Evolutionary conservation across 2,797 vertebrate genomes (phyloP).

Genomic region (Acipenser ruthenus): DNA sequence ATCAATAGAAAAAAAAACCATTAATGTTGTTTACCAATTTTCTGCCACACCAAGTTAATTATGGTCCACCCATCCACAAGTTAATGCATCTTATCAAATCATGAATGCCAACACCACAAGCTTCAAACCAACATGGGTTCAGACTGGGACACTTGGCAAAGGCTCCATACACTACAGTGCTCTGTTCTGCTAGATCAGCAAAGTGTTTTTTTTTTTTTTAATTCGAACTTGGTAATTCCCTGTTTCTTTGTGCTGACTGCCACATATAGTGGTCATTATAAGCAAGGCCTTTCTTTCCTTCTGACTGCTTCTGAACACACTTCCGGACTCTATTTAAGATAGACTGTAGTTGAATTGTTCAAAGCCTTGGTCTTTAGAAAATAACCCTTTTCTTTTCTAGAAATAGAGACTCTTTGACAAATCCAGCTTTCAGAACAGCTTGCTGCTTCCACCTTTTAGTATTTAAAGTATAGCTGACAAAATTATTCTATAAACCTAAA

Average conservation of each 20-base stretch:
- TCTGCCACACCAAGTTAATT: background rate
- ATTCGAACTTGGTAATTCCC: conserved; percentile 40
- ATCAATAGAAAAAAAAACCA: no score
- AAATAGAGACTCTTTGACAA: no score
- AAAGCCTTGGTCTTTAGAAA: conserved; percentile 7
- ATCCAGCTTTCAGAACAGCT: no score
- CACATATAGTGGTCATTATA: conserved; percentile 36
- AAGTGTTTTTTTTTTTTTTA: conserved; percentile 21
- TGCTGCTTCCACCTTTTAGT: no score
- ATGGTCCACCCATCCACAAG: background rate
- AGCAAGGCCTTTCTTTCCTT: conserved; percentile 37
- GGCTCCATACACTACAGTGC: conserved; percentile 23
- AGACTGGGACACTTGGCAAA: conserved; percentile 16
- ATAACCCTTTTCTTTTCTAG: no score
- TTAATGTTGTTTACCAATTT: no score
- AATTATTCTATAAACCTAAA: no score
- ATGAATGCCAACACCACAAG: background rate
- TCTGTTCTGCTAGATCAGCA: conserved; percentile 32
- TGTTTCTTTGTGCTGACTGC: conserved; percentile 35
- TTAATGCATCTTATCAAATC: background rate
- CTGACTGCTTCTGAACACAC: conserved; percentile 45
- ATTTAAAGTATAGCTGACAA: no score
- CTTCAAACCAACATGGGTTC: conserved; percentile 16
- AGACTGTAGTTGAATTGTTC: conserved; percentile 40
- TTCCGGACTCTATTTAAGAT: conserved; percentile 44